These are phyloP conservation scores for Chromis chromis DNA, from an alignment of 2,797 vertebrate genomes.

Conservation along the genomic window DNA sequence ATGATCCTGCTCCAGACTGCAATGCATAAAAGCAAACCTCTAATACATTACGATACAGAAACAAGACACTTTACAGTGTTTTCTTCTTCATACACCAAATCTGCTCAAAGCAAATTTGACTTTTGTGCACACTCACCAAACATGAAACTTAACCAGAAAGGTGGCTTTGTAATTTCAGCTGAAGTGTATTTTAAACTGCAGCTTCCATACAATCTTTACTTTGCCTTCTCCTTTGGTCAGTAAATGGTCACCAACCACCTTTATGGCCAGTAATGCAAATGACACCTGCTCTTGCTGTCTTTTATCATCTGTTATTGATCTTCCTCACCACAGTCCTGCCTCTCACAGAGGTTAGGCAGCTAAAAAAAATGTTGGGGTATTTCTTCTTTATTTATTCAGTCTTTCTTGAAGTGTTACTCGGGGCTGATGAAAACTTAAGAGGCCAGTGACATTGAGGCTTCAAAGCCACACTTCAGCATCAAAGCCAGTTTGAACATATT, in stretches of 20 bases:
- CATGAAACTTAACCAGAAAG: not conserved
- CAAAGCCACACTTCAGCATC: conserved; percentile 78
- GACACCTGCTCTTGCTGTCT: conserved; percentile 6
- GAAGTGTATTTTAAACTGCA: conserved; percentile 9
- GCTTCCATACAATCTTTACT: conserved; percentile 8
- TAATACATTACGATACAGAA: not conserved
- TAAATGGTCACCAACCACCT: conserved; percentile 11
- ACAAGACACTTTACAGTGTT: not conserved
- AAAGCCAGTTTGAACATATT: conserved; percentile 77
- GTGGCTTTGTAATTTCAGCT: conserved; percentile 5
- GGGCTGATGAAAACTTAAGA: conserved; percentile 71
- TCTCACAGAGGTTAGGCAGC: conserved; percentile 31
- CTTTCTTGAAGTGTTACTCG: conserved; percentile 43
- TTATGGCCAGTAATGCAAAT: conserved; percentile 33
- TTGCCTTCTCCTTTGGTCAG: conserved; percentile 25
- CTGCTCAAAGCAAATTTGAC: not conserved
- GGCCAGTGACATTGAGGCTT: conserved; percentile 81
- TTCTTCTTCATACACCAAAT: not conserved
- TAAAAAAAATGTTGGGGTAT: conserved; percentile 12
- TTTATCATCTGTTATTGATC: conserved; percentile 21
- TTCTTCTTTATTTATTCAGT: conserved; percentile 41
- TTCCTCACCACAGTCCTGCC: not conserved
- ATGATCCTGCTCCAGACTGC: too few species aligned
- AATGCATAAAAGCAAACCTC: not conserved
- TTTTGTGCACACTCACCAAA: not conserved